A percentile compares a stretch with the other conserved stretches of the same genome.
Conservation (phyloP, 1,140 invertebrate species). For the Hylaeus anthracinus region DNA sequence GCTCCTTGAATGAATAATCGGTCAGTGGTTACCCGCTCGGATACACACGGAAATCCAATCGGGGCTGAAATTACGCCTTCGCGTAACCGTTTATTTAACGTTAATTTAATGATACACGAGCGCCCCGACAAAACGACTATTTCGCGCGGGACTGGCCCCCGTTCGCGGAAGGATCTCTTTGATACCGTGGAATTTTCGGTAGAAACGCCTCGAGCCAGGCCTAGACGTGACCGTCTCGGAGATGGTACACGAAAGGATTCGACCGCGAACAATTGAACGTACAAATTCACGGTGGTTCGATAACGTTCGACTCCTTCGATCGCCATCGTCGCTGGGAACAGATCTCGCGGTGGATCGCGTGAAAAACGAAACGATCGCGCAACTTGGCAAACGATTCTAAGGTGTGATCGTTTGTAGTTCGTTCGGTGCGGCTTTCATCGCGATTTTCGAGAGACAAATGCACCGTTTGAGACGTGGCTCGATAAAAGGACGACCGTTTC, state of each 20-base stretch:
- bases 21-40: conserved; percentile 65
- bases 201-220: neutral
- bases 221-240: neutral
- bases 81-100: conserved; percentile 76
- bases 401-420: neutral
- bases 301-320: neutral
- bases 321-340: neutral
- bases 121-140: conserved; percentile 34
- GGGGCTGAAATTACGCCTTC: conserved; percentile 66
- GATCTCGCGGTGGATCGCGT: neutral
- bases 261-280: neutral
- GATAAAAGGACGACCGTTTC: conserved; percentile 40
- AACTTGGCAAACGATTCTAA: neutral
- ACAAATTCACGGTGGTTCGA: too few relatives aligned
- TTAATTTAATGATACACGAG: conserved; percentile 76
- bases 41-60: conserved; percentile 53
- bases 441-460: conserved; percentile 34
- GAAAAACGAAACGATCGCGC: neutral
- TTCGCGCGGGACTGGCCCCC: conserved; percentile 10
- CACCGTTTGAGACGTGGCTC: conserved; percentile 16
- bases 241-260: neutral
- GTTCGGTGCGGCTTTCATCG: neutral
- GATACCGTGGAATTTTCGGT: conserved; percentile 45
- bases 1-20: conserved; percentile 75
- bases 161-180: conserved; percentile 64